Percentiles rank a stretch among this genome's conserved stretches.
Conservation (phyloP, 2,113 vertebrate genomes). For the Tetrao urogallus region DNA sequence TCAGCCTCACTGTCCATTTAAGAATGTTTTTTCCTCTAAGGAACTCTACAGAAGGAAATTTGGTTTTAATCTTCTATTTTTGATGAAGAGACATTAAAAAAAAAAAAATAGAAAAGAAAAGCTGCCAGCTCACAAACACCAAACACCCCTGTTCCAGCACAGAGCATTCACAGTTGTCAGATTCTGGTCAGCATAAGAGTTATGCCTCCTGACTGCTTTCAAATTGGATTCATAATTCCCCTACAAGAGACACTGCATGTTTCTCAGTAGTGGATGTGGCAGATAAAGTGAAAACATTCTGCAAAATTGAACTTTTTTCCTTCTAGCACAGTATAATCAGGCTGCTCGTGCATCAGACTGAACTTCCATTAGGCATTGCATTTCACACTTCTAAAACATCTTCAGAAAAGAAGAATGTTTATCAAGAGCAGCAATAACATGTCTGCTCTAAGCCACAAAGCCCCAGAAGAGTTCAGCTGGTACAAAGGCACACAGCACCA, state of each 20-base stretch:
- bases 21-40: background rate
- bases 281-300: background rate
- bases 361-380: background rate
- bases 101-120: background rate
- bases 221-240: background rate
- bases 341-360: background rate
- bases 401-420: background rate
- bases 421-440: background rate
- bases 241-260: background rate
- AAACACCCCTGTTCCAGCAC: background rate
- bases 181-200: background rate
- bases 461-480: background rate
- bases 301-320: background rate
- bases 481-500: background rate
- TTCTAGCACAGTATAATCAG: background rate
- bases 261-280: background rate
- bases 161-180: background rate
- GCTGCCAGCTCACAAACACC: background rate
- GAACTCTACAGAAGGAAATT: background rate
- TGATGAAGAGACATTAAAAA: background rate
- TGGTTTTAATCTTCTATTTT: background rate
- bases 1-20: background rate
- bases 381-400: background rate
- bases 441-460: background rate
- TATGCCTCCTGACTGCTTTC: background rate